Base-by-base conservation (phyloP, 2,888 invertebrate species). In the Ichneumoninae sp. region DNA sequence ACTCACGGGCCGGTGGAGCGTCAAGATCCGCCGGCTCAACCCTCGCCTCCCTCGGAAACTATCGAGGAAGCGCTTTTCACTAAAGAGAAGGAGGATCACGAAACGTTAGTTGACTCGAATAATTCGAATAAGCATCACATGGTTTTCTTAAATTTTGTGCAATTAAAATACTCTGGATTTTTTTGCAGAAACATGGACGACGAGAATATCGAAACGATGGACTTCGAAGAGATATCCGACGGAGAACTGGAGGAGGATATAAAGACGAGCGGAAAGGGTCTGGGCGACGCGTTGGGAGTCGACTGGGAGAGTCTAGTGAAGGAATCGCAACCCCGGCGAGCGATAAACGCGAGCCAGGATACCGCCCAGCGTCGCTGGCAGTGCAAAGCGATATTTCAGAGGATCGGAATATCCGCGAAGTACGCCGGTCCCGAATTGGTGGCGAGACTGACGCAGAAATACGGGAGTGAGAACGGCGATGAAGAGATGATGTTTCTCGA, bases 261-360 rank as follows among this genome's bases (percentile, higher is more conserved):
- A 73, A 94, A 94, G 90, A 95, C 97, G 16, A 96, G 95, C 90
- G 95, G 95, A 87, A 96, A 95, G 94, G 96, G 97, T 50, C 95
- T 98, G 85, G 98, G 98, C 5, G 98, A 98, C 94, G 98, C 98
- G n/a, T 94, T 98, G 40, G 98, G 98, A n/a, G 98, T 98, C 1
- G 98, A 98, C 94, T 98, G 98, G 98, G 97, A 98, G 13, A 98
- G 98, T 92, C 95, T 98, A 66, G 97, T 98, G 0, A 97, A 97
- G 2, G 97, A 98, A 93, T 97, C 97, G 5, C 95, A 95, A 50
- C 95, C 95, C 0, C 94, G 95, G 60, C 89, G 92, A 65, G 74
- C 85, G 1, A 60, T 82, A 0, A 88, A 92, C 50, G 89, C 90
- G 30, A 90, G 92, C 36, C 93, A 95, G 89, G 92, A 95, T 88